Evolutionary conservation across 2,797 vertebrate species (phyloP).

Genomic region (Chiroxiphia lanceolata): DNA sequence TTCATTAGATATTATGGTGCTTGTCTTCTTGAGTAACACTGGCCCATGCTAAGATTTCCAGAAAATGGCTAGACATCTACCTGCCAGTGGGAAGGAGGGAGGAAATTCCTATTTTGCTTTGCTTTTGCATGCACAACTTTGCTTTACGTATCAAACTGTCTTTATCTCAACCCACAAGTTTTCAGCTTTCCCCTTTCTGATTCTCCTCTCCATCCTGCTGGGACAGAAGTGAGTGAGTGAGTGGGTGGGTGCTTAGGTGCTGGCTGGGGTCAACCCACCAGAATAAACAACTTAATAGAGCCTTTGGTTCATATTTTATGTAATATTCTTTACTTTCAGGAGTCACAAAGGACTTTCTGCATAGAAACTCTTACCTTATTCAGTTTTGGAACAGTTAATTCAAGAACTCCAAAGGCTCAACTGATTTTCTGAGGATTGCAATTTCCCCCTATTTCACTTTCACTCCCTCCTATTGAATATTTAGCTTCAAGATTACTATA

Average conservation of each 20-base stretch:
- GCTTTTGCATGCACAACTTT: background rate
- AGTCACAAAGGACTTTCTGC: background rate
- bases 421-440: background rate
- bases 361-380: background rate
- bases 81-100: background rate
- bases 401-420: background rate
- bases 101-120: background rate
- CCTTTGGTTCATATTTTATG: background rate
- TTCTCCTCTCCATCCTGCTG: background rate
- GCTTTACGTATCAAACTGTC: background rate
- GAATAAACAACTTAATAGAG: background rate
- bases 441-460: background rate
- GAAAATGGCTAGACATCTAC: background rate
- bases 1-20: too few species aligned
- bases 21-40: background rate
- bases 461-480: background rate
- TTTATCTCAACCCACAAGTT: background rate
- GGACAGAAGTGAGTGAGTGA: accelerated
- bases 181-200: background rate
- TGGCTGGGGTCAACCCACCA: background rate
- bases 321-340: background rate
- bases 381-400: background rate
- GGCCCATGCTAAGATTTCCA: background rate
- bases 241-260: too few species aligned
- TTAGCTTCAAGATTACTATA: background rate